Conservation (phyloP, 2,113 vertebrate genomes). For the Mirounga angustirostris region DNA sequence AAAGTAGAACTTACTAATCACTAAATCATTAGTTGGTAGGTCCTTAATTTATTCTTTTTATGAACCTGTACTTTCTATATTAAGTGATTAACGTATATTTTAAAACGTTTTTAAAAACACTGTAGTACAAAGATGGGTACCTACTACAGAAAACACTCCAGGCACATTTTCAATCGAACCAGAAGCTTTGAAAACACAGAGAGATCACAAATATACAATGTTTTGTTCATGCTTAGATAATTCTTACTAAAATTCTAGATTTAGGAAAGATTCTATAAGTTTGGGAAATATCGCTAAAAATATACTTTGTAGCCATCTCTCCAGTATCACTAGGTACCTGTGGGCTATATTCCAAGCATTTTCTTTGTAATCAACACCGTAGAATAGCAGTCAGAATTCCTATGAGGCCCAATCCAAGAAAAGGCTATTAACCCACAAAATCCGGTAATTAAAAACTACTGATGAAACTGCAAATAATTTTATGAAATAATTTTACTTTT, state of each 20-base stretch:
- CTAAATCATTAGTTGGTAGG: not conserved
- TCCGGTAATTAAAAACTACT: not conserved
- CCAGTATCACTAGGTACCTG: not conserved
- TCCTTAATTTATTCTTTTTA: constrained; percentile 1
- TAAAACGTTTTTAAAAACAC: not conserved
- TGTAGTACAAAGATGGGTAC: not conserved
- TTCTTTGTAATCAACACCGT: not conserved
- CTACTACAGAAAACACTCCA: not conserved
- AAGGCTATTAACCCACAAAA: constrained; percentile 19
- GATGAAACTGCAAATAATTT: constrained; percentile 42
- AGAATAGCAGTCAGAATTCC: not conserved
- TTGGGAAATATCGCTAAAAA: not conserved
- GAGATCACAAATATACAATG: not conserved
- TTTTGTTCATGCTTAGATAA: constrained; percentile 24
- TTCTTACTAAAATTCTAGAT: constrained; percentile 48
- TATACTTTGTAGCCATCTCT: not conserved
- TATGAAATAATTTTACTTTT: not conserved
- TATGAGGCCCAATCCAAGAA: not conserved
- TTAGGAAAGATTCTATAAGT: constrained; percentile 32
- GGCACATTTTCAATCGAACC: constrained; percentile 14
- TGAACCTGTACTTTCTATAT: constrained; percentile 17
- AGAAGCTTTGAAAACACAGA: constrained; percentile 55
- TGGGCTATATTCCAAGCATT: constrained; percentile 35
- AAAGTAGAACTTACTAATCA: constrained; percentile 16
- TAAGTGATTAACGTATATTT: not conserved